Conservation (phyloP, 1,140 invertebrate genomes). For the Procambarus virginalis region DNA sequence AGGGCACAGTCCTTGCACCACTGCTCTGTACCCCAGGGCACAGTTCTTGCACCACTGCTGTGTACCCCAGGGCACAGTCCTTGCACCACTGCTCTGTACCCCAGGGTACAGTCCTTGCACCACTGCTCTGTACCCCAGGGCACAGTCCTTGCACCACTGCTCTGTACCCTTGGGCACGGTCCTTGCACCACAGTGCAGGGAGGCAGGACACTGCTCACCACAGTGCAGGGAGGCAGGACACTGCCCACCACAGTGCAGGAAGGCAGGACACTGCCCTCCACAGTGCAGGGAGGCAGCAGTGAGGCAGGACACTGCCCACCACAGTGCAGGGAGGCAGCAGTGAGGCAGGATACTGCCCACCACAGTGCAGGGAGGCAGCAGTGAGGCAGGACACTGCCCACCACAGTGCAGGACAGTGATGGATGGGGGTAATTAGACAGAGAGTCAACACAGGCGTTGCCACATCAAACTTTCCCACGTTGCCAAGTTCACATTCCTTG, state of each 20-base stretch:
- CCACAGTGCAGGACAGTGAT: slow-evolving; percentile 21
- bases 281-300: neutral
- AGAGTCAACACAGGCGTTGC: slow-evolving; percentile 17
- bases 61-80: too few species aligned
- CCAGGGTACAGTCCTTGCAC: too few species aligned
- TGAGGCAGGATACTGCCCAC: neutral
- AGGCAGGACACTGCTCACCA: neutral
- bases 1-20: too few species aligned
- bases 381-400: neutral
- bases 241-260: neutral
- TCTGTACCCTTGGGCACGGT: too few species aligned
- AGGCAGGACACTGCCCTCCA: neutral
- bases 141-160: too few species aligned
- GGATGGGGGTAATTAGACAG: slow-evolving; percentile 35
- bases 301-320: neutral
- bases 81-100: too few species aligned
- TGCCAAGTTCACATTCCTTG: neutral
- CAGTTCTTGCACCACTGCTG: too few species aligned
- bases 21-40: too few species aligned
- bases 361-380: neutral
- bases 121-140: too few species aligned
- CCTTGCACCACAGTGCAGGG: too few species aligned
- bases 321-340: neutral
- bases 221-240: neutral
- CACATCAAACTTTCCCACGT: slow-evolving; percentile 23